Evolutionary conservation across 2,888 invertebrate genomes (phyloP).

Genomic region (Lymantria monacha): DNA sequence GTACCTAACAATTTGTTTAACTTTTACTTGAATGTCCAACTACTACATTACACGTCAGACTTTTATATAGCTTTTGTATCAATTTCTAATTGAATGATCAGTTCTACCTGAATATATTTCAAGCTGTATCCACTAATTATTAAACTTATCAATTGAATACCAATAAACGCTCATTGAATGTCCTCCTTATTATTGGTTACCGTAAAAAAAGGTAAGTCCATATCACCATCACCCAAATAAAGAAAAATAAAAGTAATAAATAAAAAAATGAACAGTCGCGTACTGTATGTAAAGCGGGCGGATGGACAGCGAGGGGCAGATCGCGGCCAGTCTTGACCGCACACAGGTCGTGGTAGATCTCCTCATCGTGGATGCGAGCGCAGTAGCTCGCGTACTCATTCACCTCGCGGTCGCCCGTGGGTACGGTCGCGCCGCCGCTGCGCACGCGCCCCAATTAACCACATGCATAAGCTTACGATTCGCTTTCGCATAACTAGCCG

Average conservation of each 20-base stretch:
- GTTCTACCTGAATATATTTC: too few relatives aligned
- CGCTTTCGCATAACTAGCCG: conserved; percentile 30
- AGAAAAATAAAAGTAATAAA: conserved; percentile 25
- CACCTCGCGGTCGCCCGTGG: conserved; percentile 56
- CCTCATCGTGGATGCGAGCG: conserved; percentile 91
- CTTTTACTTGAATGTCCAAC: conserved; percentile 55
- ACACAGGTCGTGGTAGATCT: conserved; percentile 97
- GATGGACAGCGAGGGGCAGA: conserved; percentile 72
- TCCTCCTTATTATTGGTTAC: too few relatives aligned
- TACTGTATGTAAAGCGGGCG: conserved; percentile 78
- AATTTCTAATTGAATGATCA: too few relatives aligned
- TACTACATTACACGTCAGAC: not conserved
- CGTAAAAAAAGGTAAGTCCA: conserved; percentile 10
- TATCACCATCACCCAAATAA: conserved; percentile 23
- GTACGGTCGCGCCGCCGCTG: conserved; percentile 59
- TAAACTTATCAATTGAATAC: too few relatives aligned
- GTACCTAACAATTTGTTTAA: conserved; percentile 48
- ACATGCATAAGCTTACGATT: conserved; percentile 31
- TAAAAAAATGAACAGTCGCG: conserved; percentile 52
- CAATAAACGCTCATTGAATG: too few relatives aligned
- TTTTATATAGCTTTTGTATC: too few relatives aligned
- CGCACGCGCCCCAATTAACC: conserved; percentile 45
- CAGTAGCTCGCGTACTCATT: conserved; percentile 86
- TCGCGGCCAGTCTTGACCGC: conserved; percentile 84
- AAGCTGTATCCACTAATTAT: too few relatives aligned